Conservation (phyloP, 1,140 invertebrate species). For the Eupeodes corollae region DNA sequence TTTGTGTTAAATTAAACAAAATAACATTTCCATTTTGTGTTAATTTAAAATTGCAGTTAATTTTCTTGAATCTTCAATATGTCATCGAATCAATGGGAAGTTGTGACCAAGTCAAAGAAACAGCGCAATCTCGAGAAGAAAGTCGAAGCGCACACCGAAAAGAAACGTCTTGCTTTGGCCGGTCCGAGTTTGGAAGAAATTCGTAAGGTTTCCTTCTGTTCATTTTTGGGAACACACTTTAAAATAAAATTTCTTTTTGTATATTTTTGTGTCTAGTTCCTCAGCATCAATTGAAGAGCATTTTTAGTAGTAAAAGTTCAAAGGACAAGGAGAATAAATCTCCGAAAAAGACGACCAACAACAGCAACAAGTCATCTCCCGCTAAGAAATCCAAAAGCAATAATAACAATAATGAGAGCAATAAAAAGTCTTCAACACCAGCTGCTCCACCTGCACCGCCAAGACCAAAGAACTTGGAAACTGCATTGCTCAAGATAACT, state of each 20-base stretch:
- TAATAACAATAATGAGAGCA: slow-evolving; percentile 8
- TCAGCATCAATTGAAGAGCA: slow-evolving; percentile 17
- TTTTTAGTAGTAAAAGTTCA: slow-evolving; percentile 24
- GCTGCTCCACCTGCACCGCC: slow-evolving; percentile 43
- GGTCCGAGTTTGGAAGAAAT: slow-evolving; percentile 54
- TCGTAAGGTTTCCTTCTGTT: slow-evolving; percentile 38
- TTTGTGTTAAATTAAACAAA: too few relatives aligned
- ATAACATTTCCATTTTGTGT: too few relatives aligned
- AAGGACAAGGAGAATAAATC: slow-evolving; percentile 6
- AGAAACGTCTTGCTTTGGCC: slow-evolving; percentile 46
- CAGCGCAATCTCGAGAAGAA: slow-evolving; percentile 44
- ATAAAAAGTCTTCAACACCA: slow-evolving; percentile 4
- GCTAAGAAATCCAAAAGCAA: slow-evolving; percentile 37
- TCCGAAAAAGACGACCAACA: slow-evolving; percentile 3
- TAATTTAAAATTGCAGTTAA: neutral
- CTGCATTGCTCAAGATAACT: slow-evolving; percentile 39
- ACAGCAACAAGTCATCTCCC: slow-evolving; percentile 37
- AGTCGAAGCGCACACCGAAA: slow-evolving; percentile 32
- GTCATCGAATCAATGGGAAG: slow-evolving; percentile 62
- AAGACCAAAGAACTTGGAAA: slow-evolving; percentile 53
- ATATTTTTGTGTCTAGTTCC: slow-evolving; percentile 16
- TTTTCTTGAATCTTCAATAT: slow-evolving; percentile 38
- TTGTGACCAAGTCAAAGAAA: slow-evolving; percentile 60
- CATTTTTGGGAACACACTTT: slow-evolving; percentile 1
- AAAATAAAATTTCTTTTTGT: slow-evolving; percentile 1